These are phyloP conservation scores for Dolichotis patagonum DNA, from an alignment of 2,113 vertebrate species.

Conservation along the genomic window DNA sequence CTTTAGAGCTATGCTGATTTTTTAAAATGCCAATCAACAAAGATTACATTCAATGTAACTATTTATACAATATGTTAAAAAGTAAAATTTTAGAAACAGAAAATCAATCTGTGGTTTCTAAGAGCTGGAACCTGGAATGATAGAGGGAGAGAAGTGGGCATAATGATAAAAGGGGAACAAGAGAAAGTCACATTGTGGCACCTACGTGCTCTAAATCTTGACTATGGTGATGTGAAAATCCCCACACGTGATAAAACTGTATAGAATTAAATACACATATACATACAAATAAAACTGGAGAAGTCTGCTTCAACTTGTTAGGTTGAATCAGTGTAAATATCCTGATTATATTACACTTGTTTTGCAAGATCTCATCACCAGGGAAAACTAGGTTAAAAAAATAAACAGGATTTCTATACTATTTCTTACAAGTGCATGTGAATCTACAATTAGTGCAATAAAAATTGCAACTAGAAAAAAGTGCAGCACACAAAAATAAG, in stretches of 20 bases:
- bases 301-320: neutral
- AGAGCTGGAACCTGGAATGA: neutral
- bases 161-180: neutral
- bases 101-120: neutral
- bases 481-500: neutral
- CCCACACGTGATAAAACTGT: neutral
- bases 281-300: neutral
- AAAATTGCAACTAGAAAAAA: slow-evolving; percentile 23
- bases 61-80: neutral
- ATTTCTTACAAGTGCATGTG: neutral
- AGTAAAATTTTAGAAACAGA: slow-evolving; percentile 13
- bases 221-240: neutral
- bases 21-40: neutral
- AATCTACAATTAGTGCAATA: too few relatives aligned
- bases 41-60: neutral
- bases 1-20: neutral
- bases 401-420: slow-evolving; percentile 16
- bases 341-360: neutral
- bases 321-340: neutral
- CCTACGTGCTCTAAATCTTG: neutral
- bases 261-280: neutral
- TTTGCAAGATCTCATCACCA: neutral
- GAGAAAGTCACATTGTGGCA: neutral
- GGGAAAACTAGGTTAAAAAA: neutral
- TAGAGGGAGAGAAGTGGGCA: neutral